A percentile compares a stretch with the other conserved stretches of the same genome.
Conservation (phyloP, 2,888 invertebrate genomes). For the Ametastegia equiseti region DNA sequence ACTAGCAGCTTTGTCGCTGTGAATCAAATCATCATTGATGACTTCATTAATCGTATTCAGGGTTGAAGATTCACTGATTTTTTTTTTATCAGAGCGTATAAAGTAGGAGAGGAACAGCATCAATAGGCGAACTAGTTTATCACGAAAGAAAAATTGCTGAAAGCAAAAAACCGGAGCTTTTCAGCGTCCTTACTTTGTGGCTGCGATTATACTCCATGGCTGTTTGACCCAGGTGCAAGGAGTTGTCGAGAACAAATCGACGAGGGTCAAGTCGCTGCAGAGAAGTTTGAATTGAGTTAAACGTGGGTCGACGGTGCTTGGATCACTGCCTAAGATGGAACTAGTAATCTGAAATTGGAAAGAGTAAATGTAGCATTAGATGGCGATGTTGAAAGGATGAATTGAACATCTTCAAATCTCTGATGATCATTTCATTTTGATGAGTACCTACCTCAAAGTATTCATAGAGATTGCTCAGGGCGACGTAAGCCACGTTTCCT, state of each 20-base stretch:
- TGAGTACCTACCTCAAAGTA: constrained; percentile 76
- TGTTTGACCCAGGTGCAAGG: constrained; percentile 82
- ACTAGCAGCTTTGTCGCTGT: constrained; percentile 56
- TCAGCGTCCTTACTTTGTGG: constrained; percentile 75
- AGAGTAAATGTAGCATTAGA: constrained; percentile 34
- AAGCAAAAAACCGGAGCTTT: constrained; percentile 16
- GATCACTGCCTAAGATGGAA: constrained; percentile 48
- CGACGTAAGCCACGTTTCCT: constrained; percentile 81
- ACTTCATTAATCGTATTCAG: neutral
- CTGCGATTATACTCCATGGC: constrained; percentile 80
- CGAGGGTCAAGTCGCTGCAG: constrained; percentile 71
- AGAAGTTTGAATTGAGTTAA: constrained; percentile 67
- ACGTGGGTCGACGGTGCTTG: constrained; percentile 53
- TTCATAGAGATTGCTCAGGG: constrained; percentile 77
- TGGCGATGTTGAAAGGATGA: neutral
- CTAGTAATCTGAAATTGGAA: constrained; percentile 55
- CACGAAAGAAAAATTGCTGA: constrained; percentile 4
- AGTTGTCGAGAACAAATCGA: constrained; percentile 57
- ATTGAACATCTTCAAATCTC: neutral
- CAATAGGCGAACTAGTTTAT: neutral
- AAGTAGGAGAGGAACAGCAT: neutral
- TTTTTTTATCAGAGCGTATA: neutral
- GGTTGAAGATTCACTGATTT: neutral
- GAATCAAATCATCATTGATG: neutral
- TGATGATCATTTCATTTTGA: neutral